Evolutionary conservation across 1,140 invertebrate genomes (phyloP).

Genomic region (Cydia pomonella): DNA sequence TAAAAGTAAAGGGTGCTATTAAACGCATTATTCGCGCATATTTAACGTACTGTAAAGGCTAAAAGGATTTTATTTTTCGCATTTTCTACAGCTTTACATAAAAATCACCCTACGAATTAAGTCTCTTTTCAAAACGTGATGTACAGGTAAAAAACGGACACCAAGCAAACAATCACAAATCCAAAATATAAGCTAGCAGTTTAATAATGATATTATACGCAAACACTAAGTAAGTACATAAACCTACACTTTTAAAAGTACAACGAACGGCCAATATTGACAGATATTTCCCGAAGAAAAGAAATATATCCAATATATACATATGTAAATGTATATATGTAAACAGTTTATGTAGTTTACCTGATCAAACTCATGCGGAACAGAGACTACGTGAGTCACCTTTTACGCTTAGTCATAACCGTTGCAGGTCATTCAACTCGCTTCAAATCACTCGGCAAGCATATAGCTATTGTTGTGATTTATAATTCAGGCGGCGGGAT

Average conservation of each 20-base stretch:
- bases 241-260: no score
- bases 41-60: slow-evolving; percentile 78
- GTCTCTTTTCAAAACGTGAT: slow-evolving; percentile 64
- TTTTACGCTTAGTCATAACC: slow-evolving; percentile 21
- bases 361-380: neutral
- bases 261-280: no score
- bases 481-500: slow-evolving; percentile 40
- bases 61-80: slow-evolving; percentile 71
- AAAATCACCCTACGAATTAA: slow-evolving; percentile 69
- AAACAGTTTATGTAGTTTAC: neutral
- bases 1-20: slow-evolving; percentile 78
- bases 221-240: no score
- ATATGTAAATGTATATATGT: neutral
- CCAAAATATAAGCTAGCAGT: neutral
- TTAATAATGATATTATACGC: no score
- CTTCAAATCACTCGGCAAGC: slow-evolving; percentile 17
- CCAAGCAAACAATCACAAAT: neutral
- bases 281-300: neutral
- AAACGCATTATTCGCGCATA: slow-evolving; percentile 77
- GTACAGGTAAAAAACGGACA: slow-evolving; percentile 41
- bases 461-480: slow-evolving; percentile 34
- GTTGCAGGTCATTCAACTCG: slow-evolving; percentile 22
- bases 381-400: slow-evolving; percentile 9
- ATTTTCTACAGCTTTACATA: slow-evolving; percentile 71
- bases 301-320: neutral